Conservation (phyloP, 1,140 invertebrate genomes). For the Habropoda laboriosa region DNA sequence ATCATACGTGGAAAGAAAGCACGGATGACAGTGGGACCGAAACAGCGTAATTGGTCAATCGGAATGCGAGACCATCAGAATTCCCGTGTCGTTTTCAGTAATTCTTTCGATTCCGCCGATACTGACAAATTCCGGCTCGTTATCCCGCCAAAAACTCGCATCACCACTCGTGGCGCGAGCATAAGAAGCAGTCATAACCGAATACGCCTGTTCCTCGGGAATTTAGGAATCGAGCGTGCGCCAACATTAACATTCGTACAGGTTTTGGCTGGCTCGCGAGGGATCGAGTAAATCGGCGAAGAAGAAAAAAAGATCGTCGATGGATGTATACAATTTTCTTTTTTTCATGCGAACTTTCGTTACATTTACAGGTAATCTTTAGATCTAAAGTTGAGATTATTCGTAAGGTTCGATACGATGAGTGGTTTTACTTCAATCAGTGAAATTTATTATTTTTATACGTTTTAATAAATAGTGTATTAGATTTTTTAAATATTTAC, state of each 20-base stretch:
- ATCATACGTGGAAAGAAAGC: conserved; percentile 11
- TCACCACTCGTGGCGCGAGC: neutral
- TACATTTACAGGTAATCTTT: too few species aligned
- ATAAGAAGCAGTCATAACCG: conserved; percentile 45
- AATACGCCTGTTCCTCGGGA: conserved; percentile 32
- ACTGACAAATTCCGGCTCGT: conserved; percentile 49
- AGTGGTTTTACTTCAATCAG: too few species aligned
- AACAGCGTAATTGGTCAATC: conserved; percentile 36
- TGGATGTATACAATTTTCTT: too few species aligned
- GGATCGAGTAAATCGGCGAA: neutral
- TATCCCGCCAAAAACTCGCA: conserved; percentile 39
- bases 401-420: too few species aligned
- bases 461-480: neutral
- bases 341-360: too few species aligned
- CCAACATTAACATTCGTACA: neutral
- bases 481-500: conserved; percentile 13
- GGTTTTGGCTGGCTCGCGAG: neutral
- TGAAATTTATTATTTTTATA: neutral
- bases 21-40: neutral
- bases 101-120: conserved; percentile 46
- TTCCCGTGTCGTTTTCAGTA: conserved; percentile 33
- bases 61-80: conserved; percentile 43
- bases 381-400: too few species aligned
- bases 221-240: conserved; percentile 15
- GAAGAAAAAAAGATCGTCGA: too few species aligned